Base-by-base conservation (phyloP, 2,113 vertebrate species). In the Sceloporus tristichus region DNA sequence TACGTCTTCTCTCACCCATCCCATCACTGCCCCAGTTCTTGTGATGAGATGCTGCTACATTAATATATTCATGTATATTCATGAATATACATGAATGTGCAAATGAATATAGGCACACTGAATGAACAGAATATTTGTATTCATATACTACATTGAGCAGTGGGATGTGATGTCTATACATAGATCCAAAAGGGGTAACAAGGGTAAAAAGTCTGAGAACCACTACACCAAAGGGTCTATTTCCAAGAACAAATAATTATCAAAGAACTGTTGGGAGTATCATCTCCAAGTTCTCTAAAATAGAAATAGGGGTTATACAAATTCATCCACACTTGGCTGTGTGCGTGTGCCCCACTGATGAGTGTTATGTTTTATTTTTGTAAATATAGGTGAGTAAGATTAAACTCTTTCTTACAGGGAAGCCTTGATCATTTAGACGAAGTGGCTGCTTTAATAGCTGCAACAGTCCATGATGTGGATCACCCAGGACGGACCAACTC, bases 401-500 rank as follows among this genome's bases (percentile, higher is more conserved):
- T 82, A 87, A 79, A 54, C 27, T 11, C 93, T 59, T 92, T 40
- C 76, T 56, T 87, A 0, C 59, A 99, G 98, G 97, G 96, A 94
- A 98, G 97, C 91, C 97, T 99, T n/a, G 98, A 99, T 78, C 98
- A 97, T 94, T 95, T 98, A 95, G 98, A 99, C 29, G 97, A 98
- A 95, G 97, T 99, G 48, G 98, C 98, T 1, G 97, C 98, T 0
- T 92, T 99, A 94, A 98, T 99, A n/a, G 98, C 98, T 2, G 98
- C 98, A 91, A 98, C 98, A 0, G 97, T 99, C 70, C 98, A 99
- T 0, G 98, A 99, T 0, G 98, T 99, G 87, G 98, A 99, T 87
- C 98, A 99, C 89, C 98, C 98, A 0, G 98, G 98, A 54, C 94
- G 98, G 86, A 99, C 98, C 93, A 99, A 99, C 95, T 99, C 98